These are phyloP conservation scores for Channallabes apus DNA, from an alignment of 2,797 vertebrate species.

Conservation along the genomic window DNA sequence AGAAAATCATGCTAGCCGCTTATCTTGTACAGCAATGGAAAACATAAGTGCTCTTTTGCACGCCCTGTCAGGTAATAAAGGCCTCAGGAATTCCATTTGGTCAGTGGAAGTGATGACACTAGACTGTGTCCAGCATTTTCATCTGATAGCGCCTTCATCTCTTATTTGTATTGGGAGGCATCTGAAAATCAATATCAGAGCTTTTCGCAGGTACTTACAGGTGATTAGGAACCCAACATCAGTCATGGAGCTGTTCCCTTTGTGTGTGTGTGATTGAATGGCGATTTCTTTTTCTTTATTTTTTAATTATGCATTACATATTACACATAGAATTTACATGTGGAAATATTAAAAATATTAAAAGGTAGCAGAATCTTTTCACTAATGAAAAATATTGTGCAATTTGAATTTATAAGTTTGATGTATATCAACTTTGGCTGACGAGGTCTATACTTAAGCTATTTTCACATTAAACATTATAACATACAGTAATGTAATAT, in stretches of 20 bases:
- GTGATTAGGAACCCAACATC: conserved; percentile 41
- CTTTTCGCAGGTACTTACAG: conserved; percentile 57
- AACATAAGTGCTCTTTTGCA: conserved; percentile 8
- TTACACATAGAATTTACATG: background rate
- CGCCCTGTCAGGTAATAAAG: conserved; percentile 25
- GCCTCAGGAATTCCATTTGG: conserved; percentile 42
- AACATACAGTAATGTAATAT: background rate
- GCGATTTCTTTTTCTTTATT: too few species aligned
- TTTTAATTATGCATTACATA: background rate
- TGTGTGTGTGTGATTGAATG: background rate
- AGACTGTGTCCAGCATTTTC: conserved; percentile 40
- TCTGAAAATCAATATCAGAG: conserved; percentile 52
- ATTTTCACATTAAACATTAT: background rate
- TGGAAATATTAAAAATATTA: background rate
- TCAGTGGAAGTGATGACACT: conserved; percentile 42
- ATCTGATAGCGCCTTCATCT: conserved; percentile 47
- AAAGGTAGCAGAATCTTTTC: background rate
- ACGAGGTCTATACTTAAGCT: background rate
- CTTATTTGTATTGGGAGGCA: conserved; percentile 48
- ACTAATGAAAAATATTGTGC: background rate
- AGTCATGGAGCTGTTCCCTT: conserved; percentile 9
- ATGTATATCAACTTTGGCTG: background rate
- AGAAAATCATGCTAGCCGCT: conserved; percentile 5
- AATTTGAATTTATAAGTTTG: background rate
- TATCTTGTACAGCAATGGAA: too few species aligned